Conservation (phyloP, 2,797 vertebrate genomes). For the Enteromius fasciolatus region DNA sequence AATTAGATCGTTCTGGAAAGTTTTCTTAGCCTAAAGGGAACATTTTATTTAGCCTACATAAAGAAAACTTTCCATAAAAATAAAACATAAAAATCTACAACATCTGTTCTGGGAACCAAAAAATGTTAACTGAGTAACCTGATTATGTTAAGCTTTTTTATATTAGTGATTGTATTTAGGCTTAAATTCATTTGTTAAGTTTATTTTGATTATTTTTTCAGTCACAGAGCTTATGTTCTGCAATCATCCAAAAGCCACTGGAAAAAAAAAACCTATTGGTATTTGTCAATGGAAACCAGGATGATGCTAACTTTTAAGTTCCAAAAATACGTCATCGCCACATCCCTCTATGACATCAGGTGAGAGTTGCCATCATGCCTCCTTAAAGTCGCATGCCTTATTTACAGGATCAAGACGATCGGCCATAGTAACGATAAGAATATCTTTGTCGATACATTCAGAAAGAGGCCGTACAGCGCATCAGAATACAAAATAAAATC, state of each 20-base stretch:
- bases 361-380: constrained; percentile 46
- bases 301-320: background rate
- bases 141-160: background rate
- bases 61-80: background rate
- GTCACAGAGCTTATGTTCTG: constrained; percentile 1
- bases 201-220: background rate
- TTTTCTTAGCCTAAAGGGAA: background rate
- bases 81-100: background rate
- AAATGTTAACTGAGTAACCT: background rate
- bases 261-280: background rate
- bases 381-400: constrained; percentile 53
- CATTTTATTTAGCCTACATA: background rate
- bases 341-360: constrained; percentile 4
- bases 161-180: background rate
- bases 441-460: constrained; percentile 76
- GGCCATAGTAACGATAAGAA: constrained; percentile 55
- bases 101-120: background rate
- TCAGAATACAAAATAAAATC: constrained; percentile 68
- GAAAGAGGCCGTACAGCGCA: constrained; percentile 74
- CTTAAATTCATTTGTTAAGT: background rate
- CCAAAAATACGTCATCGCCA: background rate
- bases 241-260: background rate
- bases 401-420: constrained; percentile 66
- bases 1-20: background rate
- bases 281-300: background rate